These are phyloP conservation scores for Ciconia maguari DNA, from an alignment of 2,113 vertebrate genomes.

Conservation along the genomic window DNA sequence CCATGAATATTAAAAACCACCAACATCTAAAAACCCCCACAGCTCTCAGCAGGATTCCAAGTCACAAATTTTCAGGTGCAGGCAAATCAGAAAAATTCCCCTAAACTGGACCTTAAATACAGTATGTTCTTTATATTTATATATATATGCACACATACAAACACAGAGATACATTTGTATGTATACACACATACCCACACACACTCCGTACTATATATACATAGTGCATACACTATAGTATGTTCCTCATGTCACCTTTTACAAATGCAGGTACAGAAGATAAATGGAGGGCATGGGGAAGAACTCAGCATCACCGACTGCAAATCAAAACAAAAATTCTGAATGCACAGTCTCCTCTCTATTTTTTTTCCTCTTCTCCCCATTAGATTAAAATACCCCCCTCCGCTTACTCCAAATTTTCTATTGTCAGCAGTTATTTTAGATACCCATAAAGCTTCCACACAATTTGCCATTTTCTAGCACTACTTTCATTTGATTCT, in stretches of 20 bases:
- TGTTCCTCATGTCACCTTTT: neutral
- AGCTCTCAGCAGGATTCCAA: neutral
- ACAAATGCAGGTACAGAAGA: neutral
- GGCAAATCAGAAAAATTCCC: neutral
- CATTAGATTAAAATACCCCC: neutral
- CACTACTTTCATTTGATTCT: neutral
- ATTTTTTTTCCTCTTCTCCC: neutral
- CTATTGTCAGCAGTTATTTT: neutral
- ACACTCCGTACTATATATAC: neutral
- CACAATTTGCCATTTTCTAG: neutral
- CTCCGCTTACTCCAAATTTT: neutral
- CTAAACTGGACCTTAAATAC: neutral
- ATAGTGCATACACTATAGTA: rapidly evolving
- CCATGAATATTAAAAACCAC: neutral
- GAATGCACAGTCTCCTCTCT: neutral
- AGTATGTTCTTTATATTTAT: neutral
- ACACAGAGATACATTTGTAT: neutral
- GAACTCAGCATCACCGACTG: neutral
- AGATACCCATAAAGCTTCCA: neutral
- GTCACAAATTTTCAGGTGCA: neutral
- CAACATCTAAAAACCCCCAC: neutral
- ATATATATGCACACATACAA: neutral
- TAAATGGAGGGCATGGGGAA: neutral
- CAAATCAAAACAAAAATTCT: neutral
- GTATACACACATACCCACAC: too few relatives aligned